Percentiles rank a stretch among this genome's conserved stretches.
Evolutionary conservation across 2,113 vertebrate species (phyloP).

Genomic region (Amphiprion percula): DNA sequence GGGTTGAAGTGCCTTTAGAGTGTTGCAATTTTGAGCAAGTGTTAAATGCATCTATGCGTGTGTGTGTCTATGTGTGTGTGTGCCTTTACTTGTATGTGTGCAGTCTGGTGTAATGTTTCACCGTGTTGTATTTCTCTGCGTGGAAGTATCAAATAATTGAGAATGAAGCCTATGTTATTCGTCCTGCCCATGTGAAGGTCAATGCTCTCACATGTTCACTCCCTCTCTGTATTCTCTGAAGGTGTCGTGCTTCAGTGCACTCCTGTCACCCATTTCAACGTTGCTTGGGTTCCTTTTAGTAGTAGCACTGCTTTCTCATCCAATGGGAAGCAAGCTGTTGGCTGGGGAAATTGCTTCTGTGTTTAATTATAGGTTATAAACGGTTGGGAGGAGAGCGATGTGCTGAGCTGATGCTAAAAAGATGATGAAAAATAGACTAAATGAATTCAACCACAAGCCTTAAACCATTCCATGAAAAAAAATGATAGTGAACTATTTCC

Average conservation of each 20-base stretch:
- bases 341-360: constrained; percentile 72
- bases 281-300: constrained; percentile 67
- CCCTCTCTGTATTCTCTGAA: constrained; percentile 45
- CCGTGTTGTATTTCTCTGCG: constrained; percentile 41
- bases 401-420: constrained; percentile 59
- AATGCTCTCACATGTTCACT: constrained; percentile 54
- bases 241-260: constrained; percentile 61
- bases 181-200: constrained; percentile 68
- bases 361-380: constrained; percentile 79
- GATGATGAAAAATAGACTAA: constrained; percentile 58
- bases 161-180: constrained; percentile 35
- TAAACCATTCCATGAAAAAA: constrained; percentile 29
- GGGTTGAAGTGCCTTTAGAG: constrained; percentile 17
- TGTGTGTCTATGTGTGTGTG: constrained; percentile 19
- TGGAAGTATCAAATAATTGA: constrained; percentile 56
- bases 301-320: constrained; percentile 49
- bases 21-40: constrained; percentile 32
- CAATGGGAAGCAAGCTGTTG: constrained; percentile 69
- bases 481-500: constrained; percentile 26
- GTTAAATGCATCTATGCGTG: constrained; percentile 32
- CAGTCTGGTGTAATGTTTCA: constrained; percentile 11
- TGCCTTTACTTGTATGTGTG: constrained; percentile 20
- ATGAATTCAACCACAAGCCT: constrained; percentile 38
- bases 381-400: constrained; percentile 61
- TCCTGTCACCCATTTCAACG: constrained; percentile 66